Percentiles rank a stretch among this genome's conserved stretches.
Conservation (phyloP, 37 sponge, comb jelly and placozoan genomes). For the Haliclona indistincta region DNA sequence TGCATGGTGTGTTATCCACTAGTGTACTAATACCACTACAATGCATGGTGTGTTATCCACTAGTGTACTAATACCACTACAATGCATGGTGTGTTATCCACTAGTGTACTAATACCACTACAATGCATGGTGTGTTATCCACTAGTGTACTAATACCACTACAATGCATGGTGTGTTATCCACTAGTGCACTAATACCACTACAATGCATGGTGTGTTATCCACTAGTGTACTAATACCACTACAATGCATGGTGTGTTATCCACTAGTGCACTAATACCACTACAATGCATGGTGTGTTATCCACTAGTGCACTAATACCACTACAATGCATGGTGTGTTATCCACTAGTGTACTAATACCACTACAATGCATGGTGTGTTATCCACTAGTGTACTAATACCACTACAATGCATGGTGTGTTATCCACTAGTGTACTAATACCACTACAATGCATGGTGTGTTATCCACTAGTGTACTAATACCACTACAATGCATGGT, state of each 20-base stretch:
- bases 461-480: neutral
- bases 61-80: neutral
- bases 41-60: neutral
- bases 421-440: neutral
- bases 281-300: constrained; percentile 86
- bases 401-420: constrained; percentile 88
- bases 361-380: constrained; percentile 89
- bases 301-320: neutral
- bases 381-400: neutral
- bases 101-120: neutral
- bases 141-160: no score
- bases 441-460: constrained; percentile 88
- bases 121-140: neutral
- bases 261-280: constrained; percentile 5
- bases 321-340: constrained; percentile 89
- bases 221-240: constrained; percentile 15
- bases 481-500: constrained; percentile 88
- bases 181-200: constrained; percentile 12
- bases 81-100: neutral
- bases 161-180: constrained; percentile 80
- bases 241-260: constrained; percentile 83
- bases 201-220: constrained; percentile 84
- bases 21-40: neutral
- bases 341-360: neutral
- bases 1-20: constrained; percentile 70